Evolutionary conservation across 2,797 vertebrate species (phyloP).

Genomic region (Brotula barbata): DNA sequence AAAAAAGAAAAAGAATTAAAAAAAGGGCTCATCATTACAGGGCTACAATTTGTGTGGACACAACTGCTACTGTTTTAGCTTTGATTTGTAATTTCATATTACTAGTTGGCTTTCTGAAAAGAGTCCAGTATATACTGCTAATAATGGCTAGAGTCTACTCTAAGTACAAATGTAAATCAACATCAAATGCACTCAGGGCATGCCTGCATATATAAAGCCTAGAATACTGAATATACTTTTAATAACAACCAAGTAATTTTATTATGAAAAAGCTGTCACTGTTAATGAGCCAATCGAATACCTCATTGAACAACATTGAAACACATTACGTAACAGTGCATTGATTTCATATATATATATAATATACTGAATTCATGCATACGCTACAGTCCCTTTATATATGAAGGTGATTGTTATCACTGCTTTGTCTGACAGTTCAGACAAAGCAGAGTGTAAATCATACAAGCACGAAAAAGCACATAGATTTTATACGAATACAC

Average conservation of each 20-base stretch:
- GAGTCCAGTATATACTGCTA: background rate
- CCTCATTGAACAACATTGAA: too few species aligned
- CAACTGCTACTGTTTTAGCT: slow-evolving; percentile 16
- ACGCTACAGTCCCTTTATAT: background rate
- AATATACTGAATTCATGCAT: too few species aligned
- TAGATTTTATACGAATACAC: slow-evolving; percentile 14
- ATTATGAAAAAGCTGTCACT: too few species aligned
- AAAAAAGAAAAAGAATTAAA: too few species aligned
- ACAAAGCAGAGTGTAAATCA: slow-evolving; percentile 19
- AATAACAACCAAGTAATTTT: too few species aligned
- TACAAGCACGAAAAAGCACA: slow-evolving; percentile 30
- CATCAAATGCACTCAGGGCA: background rate
- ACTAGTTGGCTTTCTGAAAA: too few species aligned
- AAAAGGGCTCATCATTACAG: slow-evolving; percentile 4
- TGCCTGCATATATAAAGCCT: background rate
- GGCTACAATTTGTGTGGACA: slow-evolving; percentile 46
- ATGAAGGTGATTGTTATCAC: background rate
- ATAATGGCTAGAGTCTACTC: background rate
- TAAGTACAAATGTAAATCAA: too few species aligned
- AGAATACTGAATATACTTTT: too few species aligned
- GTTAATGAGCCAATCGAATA: too few species aligned
- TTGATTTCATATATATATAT: too few species aligned
- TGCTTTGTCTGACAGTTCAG: slow-evolving; percentile 39
- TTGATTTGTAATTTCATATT: slow-evolving; percentile 6
- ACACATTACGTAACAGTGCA: too few species aligned